Percentiles rank a stretch among this genome's conserved stretches.
Conservation (phyloP, 2,797 vertebrate species). For the Sarcophilus harrisii region DNA sequence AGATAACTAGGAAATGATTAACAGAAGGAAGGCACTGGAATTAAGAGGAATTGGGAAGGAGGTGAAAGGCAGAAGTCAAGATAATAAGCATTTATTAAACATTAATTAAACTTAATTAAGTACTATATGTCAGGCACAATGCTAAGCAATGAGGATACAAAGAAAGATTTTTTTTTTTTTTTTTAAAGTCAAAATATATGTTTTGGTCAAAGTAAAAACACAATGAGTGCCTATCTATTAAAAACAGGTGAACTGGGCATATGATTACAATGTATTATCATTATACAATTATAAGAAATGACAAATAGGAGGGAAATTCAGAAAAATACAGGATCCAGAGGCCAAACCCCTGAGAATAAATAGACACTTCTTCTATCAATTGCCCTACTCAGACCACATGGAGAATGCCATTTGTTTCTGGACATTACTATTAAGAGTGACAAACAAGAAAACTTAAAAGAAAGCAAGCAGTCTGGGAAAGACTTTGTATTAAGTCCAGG, state of each 20-base stretch:
- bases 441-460: not conserved
- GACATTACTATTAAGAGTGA: not conserved
- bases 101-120: too few relatives aligned
- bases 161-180: too few relatives aligned
- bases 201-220: not conserved
- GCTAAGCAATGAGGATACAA: too few relatives aligned
- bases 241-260: not conserved
- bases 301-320: not conserved
- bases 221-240: not conserved
- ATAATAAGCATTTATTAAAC: not conserved
- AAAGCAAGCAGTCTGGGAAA: not conserved
- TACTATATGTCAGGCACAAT: too few relatives aligned
- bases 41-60: not conserved
- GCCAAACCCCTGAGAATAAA: not conserved
- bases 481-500: not conserved
- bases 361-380: not conserved
- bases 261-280: not conserved
- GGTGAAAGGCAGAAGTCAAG: not conserved
- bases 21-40: too few relatives aligned
- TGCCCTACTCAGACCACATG: not conserved
- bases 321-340: not conserved
- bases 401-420: not conserved
- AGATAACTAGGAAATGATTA: not conserved
- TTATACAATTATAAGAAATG: not conserved
- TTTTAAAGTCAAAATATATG: not conserved